phyloP scores from a whole-genome alignment of 2,113 vertebrate genomes.

The Chamaea fasciata region DNA sequence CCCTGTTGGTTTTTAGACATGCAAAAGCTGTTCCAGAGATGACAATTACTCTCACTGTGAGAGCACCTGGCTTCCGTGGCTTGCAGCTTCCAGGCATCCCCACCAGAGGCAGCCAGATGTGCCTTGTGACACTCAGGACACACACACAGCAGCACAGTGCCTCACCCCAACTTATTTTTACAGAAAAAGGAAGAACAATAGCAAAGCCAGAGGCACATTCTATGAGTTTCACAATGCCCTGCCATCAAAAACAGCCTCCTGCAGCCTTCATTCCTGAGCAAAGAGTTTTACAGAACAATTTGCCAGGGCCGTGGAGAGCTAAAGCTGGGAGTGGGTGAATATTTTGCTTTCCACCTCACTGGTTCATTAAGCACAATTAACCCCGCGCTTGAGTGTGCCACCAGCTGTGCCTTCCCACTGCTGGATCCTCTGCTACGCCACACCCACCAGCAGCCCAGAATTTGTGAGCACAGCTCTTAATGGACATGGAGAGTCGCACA shows the following conservation, averaged over 20 bases:
- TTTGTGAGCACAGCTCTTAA: neutral
- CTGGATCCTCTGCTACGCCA: neutral
- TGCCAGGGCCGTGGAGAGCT: neutral
- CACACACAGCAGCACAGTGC: neutral
- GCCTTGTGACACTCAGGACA: neutral
- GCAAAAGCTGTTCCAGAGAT: neutral
- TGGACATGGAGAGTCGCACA: neutral
- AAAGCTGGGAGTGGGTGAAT: neutral
- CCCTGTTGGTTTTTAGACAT: neutral
- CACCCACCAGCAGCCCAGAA: neutral
- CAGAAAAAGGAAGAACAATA: neutral
- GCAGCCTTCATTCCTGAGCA: neutral
- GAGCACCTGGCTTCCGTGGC: neutral
- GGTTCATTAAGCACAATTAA: constrained; percentile 37
- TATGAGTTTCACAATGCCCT: neutral
- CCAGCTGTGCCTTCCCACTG: neutral
- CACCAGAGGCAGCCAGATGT: neutral
- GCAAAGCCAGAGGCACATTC: neutral
- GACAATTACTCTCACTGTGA: neutral
- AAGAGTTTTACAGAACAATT: constrained; percentile 2
- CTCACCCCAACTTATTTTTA: neutral
- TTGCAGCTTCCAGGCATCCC: neutral
- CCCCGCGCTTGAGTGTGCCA: neutral
- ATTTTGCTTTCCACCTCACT: neutral
- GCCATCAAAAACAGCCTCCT: neutral